A percentile compares a stretch with the other conserved stretches of the same genome.
These are phyloP conservation scores for Dermochelys coriacea DNA, from an alignment of 2,797 vertebrate species.

Conservation along the genomic window DNA sequence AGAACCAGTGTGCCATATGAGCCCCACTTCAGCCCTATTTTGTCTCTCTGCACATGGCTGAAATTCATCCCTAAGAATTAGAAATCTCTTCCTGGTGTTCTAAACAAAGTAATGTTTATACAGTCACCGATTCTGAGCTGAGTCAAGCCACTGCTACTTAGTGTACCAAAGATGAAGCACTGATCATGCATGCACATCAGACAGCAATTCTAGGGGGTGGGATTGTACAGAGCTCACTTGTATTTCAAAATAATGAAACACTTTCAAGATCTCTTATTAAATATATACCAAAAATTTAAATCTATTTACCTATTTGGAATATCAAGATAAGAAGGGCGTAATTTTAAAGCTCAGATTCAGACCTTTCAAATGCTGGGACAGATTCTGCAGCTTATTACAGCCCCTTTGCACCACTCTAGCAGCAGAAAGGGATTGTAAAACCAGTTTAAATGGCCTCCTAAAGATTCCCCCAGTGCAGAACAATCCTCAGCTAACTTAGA, in stretches of 20 bases:
- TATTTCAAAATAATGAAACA: not conserved
- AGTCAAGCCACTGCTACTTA: not conserved
- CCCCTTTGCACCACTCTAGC: not conserved
- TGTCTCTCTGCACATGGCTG: not conserved
- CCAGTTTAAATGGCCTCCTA: accelerated
- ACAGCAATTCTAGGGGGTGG: not conserved
- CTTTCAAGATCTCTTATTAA: not conserved
- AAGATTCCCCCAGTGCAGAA: not conserved
- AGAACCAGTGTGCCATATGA: not conserved
- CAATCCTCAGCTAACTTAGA: not conserved
- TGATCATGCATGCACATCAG: not conserved
- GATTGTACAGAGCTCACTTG: not conserved
- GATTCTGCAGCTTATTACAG: not conserved
- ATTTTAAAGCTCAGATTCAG: not conserved
- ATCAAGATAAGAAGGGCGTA: not conserved
- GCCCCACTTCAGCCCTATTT: not conserved
- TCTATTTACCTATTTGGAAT: not conserved
- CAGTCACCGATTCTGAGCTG: not conserved
- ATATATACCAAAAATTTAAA: not conserved
- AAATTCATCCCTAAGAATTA: not conserved
- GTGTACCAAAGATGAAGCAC: not conserved
- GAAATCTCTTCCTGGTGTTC: not conserved
- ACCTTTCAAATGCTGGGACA: not conserved
- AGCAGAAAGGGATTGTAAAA: accelerated
- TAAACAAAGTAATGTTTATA: not conserved